phyloP scores from a whole-genome alignment of 2,113 vertebrate species.

The Lepus europaeus region DNA sequence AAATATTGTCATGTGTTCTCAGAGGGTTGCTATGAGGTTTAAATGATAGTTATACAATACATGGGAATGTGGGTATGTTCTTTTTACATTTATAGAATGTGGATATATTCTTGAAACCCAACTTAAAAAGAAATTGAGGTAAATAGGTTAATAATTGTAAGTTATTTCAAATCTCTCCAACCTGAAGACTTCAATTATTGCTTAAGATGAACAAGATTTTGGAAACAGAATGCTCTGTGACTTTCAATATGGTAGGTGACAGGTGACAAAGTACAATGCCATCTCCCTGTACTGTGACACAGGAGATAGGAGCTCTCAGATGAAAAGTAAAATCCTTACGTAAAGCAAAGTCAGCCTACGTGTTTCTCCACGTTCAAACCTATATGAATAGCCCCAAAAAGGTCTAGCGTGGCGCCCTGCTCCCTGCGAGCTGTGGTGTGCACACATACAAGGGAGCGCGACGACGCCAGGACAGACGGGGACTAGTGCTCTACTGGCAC shows the following conservation, averaged over 20 bases:
- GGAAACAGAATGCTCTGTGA: background rate
- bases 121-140: slow-evolving; percentile 50
- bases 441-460: background rate
- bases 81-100: background rate
- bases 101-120: background rate
- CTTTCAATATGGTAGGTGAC: background rate
- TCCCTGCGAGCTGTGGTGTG: background rate
- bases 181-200: background rate
- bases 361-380: background rate
- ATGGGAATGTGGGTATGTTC: no score
- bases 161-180: slow-evolving; percentile 5
- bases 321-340: background rate
- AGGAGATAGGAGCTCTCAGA: background rate
- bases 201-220: background rate
- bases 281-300: background rate
- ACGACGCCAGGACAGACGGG: background rate
- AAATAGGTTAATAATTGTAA: background rate
- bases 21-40: background rate
- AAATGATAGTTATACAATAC: background rate
- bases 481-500: background rate
- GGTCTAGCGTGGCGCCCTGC: background rate
- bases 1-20: background rate
- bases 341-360: background rate
- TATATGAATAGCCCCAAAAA: background rate
- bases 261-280: background rate